Evolutionary conservation across 1,140 invertebrate species (phyloP).

Genomic region (Papilio helenus): DNA sequence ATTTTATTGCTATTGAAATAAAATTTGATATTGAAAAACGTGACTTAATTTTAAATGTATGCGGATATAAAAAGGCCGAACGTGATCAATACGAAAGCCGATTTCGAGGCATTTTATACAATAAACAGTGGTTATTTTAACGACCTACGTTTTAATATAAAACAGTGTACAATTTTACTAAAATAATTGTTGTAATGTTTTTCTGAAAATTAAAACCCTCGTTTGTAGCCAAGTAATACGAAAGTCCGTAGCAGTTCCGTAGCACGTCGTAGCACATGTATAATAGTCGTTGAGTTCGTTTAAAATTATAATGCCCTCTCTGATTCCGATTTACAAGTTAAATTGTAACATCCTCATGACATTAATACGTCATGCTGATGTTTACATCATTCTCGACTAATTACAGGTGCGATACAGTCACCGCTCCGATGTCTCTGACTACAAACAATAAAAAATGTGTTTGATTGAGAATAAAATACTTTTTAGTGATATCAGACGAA

Average conservation of each 20-base stretch:
- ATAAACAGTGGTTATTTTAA: slow-evolving; percentile 10
- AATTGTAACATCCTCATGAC: slow-evolving; percentile 48
- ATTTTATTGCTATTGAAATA: slow-evolving; percentile 3
- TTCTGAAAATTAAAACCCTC: neutral
- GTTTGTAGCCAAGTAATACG: neutral
- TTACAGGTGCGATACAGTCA: slow-evolving; percentile 62
- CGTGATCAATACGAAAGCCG: slow-evolving; percentile 25
- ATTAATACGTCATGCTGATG: slow-evolving; percentile 47
- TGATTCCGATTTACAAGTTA: slow-evolving; percentile 60
- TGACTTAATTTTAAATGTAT: slow-evolving; percentile 23
- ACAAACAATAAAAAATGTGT: slow-evolving; percentile 78
- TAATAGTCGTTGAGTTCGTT: neutral
- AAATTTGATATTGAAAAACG: slow-evolving; percentile 15
- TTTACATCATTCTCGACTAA: slow-evolving; percentile 49
- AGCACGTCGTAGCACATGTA: slow-evolving; percentile 28
- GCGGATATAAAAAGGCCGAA: slow-evolving; percentile 28
- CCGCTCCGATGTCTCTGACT: slow-evolving; percentile 61
- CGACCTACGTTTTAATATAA: neutral
- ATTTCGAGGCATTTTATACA: neutral
- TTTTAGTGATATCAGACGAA: slow-evolving; percentile 71
- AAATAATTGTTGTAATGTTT: neutral
- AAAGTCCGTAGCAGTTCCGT: slow-evolving; percentile 3
- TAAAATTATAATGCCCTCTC: slow-evolving; percentile 61
- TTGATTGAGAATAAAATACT: slow-evolving; percentile 67
- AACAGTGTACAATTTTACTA: neutral